These are phyloP conservation scores for Cossypha dichroa DNA, from an alignment of 2,797 vertebrate genomes.

Conservation along the genomic window DNA sequence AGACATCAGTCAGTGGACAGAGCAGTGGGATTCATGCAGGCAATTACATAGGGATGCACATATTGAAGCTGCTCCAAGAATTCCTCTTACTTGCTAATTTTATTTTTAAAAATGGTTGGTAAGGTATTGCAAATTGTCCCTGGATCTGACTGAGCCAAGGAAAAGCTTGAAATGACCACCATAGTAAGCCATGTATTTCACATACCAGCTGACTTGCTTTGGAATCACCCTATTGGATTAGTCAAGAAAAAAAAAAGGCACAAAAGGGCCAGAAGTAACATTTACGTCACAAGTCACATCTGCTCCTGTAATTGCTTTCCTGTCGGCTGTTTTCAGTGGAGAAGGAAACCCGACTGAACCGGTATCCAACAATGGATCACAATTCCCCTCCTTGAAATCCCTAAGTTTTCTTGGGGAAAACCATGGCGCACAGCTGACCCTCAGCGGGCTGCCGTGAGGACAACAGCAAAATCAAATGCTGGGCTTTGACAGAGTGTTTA, in stretches of 20 bases:
- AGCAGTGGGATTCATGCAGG: not conserved
- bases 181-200: not conserved
- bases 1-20: not conserved
- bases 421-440: not conserved
- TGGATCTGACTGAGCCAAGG: not conserved
- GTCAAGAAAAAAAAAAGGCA: not conserved
- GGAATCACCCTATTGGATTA: not conserved
- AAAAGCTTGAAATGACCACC: not conserved
- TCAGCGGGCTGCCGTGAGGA: not conserved
- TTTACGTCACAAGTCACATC: conserved; percentile 54
- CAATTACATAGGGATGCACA: not conserved
- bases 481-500: not conserved
- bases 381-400: not conserved
- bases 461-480: not conserved
- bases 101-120: not conserved
- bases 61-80: not conserved
- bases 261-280: conserved; percentile 20
- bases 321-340: not conserved
- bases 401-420: not conserved
- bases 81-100: not conserved
- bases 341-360: not conserved
- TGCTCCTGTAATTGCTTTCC: conserved; percentile 50
- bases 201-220: not conserved
- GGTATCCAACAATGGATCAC: conserved; percentile 30
- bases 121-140: not conserved